phyloP scores from a whole-genome alignment of 1,140 invertebrate species.

The Trichonephila clavipes region DNA sequence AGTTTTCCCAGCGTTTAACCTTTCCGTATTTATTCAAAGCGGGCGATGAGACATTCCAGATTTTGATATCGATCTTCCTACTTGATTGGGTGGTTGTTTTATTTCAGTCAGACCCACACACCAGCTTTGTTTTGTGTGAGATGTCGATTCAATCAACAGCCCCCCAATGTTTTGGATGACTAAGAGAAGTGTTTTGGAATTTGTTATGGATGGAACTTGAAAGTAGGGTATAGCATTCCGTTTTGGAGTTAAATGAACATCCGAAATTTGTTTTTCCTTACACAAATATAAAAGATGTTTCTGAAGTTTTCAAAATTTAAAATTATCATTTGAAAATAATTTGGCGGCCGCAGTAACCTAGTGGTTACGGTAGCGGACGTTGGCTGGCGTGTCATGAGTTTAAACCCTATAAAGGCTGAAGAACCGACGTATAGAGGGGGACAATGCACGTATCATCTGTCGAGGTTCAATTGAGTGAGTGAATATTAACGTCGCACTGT shows the following conservation, averaged over 20 bases:
- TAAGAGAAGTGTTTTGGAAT: background rate
- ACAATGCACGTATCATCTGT: too few species aligned
- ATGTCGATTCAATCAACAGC: background rate
- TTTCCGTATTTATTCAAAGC: background rate
- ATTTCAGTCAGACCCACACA: background rate
- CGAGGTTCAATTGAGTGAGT: too few species aligned
- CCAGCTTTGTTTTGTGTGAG: background rate
- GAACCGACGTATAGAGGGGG: too few species aligned
- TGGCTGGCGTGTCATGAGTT: too few species aligned
- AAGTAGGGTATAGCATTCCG: background rate
- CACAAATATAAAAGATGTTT: too few species aligned
- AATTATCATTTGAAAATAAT: too few species aligned
- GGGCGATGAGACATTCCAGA: background rate
- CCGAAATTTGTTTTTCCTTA: too few species aligned
- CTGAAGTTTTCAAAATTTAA: too few species aligned
- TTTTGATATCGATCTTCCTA: constrained; percentile 21
- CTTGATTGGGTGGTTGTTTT: background rate
- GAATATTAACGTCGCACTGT: too few species aligned
- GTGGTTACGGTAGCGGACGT: too few species aligned
- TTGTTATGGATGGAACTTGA: background rate
- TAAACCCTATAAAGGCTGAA: too few species aligned
- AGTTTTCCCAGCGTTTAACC: constrained; percentile 39
- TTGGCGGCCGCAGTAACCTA: too few species aligned
- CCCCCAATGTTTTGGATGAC: background rate
- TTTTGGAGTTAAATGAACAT: background rate